Base-by-base conservation (phyloP, 2,888 invertebrate genomes). In the Leistus spinibarbis region DNA sequence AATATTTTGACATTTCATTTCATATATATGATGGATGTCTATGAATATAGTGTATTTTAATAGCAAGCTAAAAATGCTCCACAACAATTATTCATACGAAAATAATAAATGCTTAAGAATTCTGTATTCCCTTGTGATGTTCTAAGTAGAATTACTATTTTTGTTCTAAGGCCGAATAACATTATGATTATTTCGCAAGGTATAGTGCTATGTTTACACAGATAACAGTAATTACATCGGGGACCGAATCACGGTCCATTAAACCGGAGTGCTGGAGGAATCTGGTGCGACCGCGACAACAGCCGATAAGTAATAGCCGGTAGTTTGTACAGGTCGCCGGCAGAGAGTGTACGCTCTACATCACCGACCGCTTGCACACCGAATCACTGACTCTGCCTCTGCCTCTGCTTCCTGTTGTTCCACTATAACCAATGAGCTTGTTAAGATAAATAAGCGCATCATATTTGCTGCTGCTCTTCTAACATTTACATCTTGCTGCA, bases 291-390 rank as follows among this genome's bases (percentile, higher is more conserved):
- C 27, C 57, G 24, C 69, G 60, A 27, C 57, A 69, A 27, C 56
- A 60, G 27, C 20, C 60, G 69, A 69, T 69, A 69, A 69, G 69
- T 69, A 69, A 69, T 69, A 60, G 60, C 24, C 27, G 60, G 69
- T 27, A 60, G 69, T 69, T 69, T 69, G 69, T 69, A 57, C 69
- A 69, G 69, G 69, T 69, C 69, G 69, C 27, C 69, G 27, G 57
- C 57, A 60, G 68, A 23, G 54, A 22, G 10, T 22, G 20, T 60
- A 22, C 40, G 60, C 19, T 19, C 19, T 60, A 60, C 60, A 60
- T 60, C 60, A 60, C 17, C 40, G 5, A 60, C 17, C 40, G 5
- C 40, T 40, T 40, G 40, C 40, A 40, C 40, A 40, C 40, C 5
- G 40, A 40, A 40, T 40, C 40, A 13, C 13, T 40, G 40, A n/a